These are phyloP conservation scores for Poeciliopsis prolifica DNA, from an alignment of 2,113 vertebrate genomes.

Conservation along the genomic window DNA sequence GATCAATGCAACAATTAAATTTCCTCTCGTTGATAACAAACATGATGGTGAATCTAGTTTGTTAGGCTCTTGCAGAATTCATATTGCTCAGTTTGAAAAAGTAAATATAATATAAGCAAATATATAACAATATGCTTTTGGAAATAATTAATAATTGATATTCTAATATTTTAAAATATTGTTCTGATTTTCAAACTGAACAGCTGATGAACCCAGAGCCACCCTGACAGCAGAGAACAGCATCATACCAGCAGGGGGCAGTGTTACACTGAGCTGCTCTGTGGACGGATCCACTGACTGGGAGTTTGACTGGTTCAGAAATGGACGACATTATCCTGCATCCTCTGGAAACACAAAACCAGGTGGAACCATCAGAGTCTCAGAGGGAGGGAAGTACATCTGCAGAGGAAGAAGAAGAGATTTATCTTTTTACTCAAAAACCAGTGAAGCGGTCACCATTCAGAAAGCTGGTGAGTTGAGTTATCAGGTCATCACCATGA, in stretches of 20 bases:
- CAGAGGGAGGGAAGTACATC: slow-evolving; percentile 13
- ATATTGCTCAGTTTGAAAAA: too few relatives aligned
- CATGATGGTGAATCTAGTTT: too few relatives aligned
- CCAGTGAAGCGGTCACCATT: background rate
- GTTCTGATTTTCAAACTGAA: background rate
- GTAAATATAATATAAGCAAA: too few relatives aligned
- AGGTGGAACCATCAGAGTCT: background rate
- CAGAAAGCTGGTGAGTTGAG: background rate
- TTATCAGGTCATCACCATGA: too few relatives aligned
- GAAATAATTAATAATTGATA: too few relatives aligned
- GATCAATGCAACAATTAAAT: too few relatives aligned
- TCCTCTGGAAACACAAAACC: fast-evolving
- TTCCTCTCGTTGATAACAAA: too few relatives aligned
- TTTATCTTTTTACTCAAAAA: background rate
- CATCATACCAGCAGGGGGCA: slow-evolving; percentile 2
- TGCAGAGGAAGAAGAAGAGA: slow-evolving; percentile 20
- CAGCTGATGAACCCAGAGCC: background rate
- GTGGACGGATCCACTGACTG: background rate
- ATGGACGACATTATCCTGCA: background rate
- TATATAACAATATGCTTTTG: too few relatives aligned
- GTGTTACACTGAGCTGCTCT: background rate
- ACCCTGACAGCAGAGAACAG: background rate
- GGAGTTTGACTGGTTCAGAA: slow-evolving; percentile 10
- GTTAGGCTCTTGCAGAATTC: too few relatives aligned
- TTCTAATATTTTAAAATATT: too few relatives aligned